These are phyloP conservation scores for Nothobranchius kuhntae DNA, from an alignment of 2,113 vertebrate genomes.

Conservation along the genomic window DNA sequence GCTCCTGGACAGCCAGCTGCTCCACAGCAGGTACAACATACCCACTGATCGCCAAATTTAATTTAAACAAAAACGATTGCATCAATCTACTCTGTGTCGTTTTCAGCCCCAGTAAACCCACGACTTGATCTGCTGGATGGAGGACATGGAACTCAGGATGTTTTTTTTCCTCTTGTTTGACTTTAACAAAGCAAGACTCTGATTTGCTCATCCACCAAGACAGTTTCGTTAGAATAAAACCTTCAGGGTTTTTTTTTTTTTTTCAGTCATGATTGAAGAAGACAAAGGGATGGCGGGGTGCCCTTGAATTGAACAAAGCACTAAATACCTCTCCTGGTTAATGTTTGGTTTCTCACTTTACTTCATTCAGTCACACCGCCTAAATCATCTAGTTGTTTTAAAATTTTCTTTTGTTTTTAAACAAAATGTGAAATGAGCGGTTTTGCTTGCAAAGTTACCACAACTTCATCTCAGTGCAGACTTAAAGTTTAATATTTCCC, in stretches of 20 bases:
- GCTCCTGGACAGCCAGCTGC: constrained; percentile 81
- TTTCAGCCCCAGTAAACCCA: constrained; percentile 77
- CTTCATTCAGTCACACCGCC: constrained; percentile 31
- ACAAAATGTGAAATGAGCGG: constrained; percentile 56
- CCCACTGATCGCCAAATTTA: not conserved
- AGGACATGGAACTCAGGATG: constrained; percentile 52
- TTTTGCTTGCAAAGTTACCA: constrained; percentile 54
- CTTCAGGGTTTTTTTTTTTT: constrained; percentile 25
- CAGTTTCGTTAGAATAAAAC: constrained; percentile 35
- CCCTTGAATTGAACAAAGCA: constrained; percentile 60
- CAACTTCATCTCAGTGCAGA: constrained; percentile 53
- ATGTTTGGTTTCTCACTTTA: constrained; percentile 31
- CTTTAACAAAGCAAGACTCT: constrained; percentile 44
- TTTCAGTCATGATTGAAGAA: constrained; percentile 43
- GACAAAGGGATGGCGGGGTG: constrained; percentile 49
- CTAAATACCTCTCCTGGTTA: constrained; percentile 48
- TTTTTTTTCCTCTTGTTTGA: constrained; percentile 32
- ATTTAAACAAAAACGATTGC: not conserved
- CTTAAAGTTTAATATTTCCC: constrained; percentile 51
- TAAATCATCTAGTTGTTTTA: constrained; percentile 28
- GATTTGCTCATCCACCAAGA: constrained; percentile 36
- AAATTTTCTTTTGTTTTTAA: constrained; percentile 13
- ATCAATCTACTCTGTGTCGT: constrained; percentile 6
- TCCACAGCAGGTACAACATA: constrained; percentile 82
- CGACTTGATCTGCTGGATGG: constrained; percentile 14